Percentiles rank a stretch among this genome's conserved stretches.
Evolutionary conservation across 2,113 vertebrate species (phyloP).

Genomic region (Sclerurus mexicanus): DNA sequence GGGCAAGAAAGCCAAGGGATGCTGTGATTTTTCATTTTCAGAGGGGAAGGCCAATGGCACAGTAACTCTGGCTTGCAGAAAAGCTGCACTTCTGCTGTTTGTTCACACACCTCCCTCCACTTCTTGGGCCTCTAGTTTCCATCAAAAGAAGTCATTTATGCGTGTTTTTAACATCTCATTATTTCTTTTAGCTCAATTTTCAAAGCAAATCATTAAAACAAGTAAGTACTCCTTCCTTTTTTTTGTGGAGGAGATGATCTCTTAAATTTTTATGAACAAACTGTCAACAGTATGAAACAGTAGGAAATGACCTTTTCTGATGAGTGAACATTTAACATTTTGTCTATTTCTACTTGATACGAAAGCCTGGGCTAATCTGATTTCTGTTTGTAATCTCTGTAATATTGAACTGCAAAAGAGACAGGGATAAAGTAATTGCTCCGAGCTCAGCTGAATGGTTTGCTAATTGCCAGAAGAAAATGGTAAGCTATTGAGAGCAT

Average conservation of each 20-base stretch:
- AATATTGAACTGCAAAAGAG: not conserved
- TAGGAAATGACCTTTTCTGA: not conserved
- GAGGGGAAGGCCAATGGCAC: accelerated
- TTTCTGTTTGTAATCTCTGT: not conserved
- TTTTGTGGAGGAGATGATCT: not conserved
- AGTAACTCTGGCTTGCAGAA: not conserved
- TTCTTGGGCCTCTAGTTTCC: not conserved
- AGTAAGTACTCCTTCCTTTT: not conserved
- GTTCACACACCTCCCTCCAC: not conserved
- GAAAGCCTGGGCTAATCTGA: not conserved
- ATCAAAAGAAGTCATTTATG: not conserved
- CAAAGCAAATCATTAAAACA: not conserved
- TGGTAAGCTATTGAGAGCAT: not conserved
- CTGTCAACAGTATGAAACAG: not conserved
- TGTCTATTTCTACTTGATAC: not conserved
- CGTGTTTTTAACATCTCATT: not conserved
- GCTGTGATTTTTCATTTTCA: accelerated
- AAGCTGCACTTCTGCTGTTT: not conserved
- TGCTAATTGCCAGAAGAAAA: not conserved
- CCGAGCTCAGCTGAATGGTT: not conserved
- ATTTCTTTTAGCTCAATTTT: not conserved
- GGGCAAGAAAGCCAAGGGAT: not conserved
- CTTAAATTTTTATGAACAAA: not conserved
- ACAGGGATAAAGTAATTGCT: not conserved
- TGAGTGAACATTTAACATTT: not conserved